Base-by-base conservation (phyloP, 1,140 invertebrate species). In the Melipona quadrifasciata region DNA sequence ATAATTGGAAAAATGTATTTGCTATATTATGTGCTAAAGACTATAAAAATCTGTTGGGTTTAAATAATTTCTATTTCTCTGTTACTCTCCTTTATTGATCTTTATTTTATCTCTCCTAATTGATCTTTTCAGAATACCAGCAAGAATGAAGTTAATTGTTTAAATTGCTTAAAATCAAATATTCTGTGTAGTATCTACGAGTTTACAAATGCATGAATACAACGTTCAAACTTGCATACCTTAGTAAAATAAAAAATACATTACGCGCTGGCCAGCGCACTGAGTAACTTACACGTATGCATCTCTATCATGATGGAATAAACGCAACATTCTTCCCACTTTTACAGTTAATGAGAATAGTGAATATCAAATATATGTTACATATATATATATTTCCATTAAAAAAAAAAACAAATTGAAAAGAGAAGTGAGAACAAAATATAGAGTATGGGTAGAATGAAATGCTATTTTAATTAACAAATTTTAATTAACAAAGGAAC, bases 131-230 rank as follows among this genome's bases (percentile, higher is more conserved):
- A 19, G 11, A 51, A 64, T 79, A 84, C 19, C 53, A 57, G 55
- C 10, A 55, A 57, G 78, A 65, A 51, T 68, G 78, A 80, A 84
- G 77, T 65, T 72, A 61, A 67, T 47, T 67, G 10, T 80, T 84
- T 5, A 51, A 72, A 68, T 64, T 71, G 21, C 55, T 55, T 57
- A 83, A 31, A 57, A 57, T 14, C 67, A 79, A 71, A 70, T 70
- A 6, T 58, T 78, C 31, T 39, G 5, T 47, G 61, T 84, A 70
- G 17, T 34, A 47, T 71, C 34, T 72, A 79, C 80, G 17, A 61
- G 58, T 80, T 80, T 74, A 87, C 79, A 88, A 85, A 84, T 88
- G 64, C 79, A 88, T 74, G 24, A 82, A 81, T 82, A 88, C 83
- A 88, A 79, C 81, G 57, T 31, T 73, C 58, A 72, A 80, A 55